A percentile compares a stretch with the other conserved stretches of the same genome.
These are phyloP conservation scores for Idaea dimidiata DNA, from an alignment of 2,888 invertebrate species.

Conservation along the genomic window DNA sequence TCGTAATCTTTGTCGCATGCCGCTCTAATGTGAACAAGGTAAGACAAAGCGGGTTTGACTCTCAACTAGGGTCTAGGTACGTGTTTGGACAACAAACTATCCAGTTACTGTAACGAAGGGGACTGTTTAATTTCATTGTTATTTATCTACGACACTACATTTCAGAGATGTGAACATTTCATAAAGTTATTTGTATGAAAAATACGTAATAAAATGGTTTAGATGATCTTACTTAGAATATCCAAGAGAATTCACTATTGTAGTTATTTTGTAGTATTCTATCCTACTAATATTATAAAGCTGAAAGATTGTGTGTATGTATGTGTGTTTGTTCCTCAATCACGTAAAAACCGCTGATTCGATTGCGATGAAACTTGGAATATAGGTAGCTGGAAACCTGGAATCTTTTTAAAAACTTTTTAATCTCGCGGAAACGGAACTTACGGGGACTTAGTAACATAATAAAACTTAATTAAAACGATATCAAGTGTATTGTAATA, in stretches of 20 bases:
- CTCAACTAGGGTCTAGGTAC: slow-evolving; percentile 47
- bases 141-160: not conserved
- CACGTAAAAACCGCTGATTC: too few relatives aligned
- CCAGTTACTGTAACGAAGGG: not conserved
- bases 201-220: not conserved
- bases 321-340: too few relatives aligned
- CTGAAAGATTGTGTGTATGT: too few relatives aligned
- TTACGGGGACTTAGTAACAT: too few relatives aligned
- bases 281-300: too few relatives aligned
- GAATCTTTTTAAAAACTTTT: too few relatives aligned
- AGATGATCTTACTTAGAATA: too few relatives aligned
- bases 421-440: too few relatives aligned
- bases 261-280: too few relatives aligned
- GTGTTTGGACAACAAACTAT: slow-evolving; percentile 27
- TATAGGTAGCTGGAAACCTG: too few relatives aligned
- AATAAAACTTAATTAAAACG: slow-evolving; percentile 10
- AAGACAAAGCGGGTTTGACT: slow-evolving; percentile 44
- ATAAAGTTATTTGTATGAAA: not conserved
- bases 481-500: slow-evolving; percentile 13
- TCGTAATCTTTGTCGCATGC: slow-evolving; percentile 28
- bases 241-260: too few relatives aligned
- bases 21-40: slow-evolving; percentile 7
- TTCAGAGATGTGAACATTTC: not conserved
- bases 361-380: too few relatives aligned
- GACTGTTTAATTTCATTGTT: not conserved